Percentiles rank a stretch among this genome's conserved stretches.
Conservation (phyloP, 1,140 invertebrate genomes). For the Tyrophagus putrescentiae region DNA sequence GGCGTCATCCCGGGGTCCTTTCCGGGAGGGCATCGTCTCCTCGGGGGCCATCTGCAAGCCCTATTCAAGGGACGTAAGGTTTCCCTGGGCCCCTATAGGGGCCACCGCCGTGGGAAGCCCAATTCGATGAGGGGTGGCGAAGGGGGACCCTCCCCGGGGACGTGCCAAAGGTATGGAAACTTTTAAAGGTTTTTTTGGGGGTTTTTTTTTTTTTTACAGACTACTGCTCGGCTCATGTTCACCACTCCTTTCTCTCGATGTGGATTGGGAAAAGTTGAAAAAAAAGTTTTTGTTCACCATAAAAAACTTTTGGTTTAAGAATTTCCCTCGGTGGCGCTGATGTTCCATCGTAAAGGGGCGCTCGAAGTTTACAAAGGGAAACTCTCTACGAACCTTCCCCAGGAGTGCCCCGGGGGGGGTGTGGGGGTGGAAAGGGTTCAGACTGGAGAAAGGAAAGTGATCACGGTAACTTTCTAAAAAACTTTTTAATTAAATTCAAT, state of each 20-base stretch:
- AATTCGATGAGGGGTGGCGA: constrained; percentile 61
- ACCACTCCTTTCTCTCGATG: constrained; percentile 35
- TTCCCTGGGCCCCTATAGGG: constrained; percentile 53
- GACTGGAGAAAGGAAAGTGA: neutral
- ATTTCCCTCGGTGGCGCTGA: constrained; percentile 34
- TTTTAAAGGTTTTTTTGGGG: neutral
- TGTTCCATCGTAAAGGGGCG: constrained; percentile 29
- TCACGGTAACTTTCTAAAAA: too few species aligned
- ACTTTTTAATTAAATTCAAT: neutral
- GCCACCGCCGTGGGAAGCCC: constrained; percentile 64
- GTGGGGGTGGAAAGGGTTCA: too few species aligned
- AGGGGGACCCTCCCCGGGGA: constrained; percentile 56
- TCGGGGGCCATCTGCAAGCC: neutral
- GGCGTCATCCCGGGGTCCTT: constrained; percentile 62
- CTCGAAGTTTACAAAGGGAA: constrained; percentile 10
- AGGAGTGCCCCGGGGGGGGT: too few species aligned
- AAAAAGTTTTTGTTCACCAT: too few species aligned
- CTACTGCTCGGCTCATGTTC: constrained; percentile 33
- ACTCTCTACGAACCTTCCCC: constrained; percentile 6
- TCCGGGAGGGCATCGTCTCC: constrained; percentile 48
- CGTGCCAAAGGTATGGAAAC: constrained; percentile 33
- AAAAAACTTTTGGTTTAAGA: too few species aligned
- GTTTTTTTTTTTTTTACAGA: constrained; percentile 33
- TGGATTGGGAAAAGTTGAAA: too few species aligned
- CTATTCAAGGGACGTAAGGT: constrained; percentile 43